Evolutionary conservation across 64 coral and sea anemone genomes (phyloP).

Genomic region (Dendronephthya gigantea): DNA sequence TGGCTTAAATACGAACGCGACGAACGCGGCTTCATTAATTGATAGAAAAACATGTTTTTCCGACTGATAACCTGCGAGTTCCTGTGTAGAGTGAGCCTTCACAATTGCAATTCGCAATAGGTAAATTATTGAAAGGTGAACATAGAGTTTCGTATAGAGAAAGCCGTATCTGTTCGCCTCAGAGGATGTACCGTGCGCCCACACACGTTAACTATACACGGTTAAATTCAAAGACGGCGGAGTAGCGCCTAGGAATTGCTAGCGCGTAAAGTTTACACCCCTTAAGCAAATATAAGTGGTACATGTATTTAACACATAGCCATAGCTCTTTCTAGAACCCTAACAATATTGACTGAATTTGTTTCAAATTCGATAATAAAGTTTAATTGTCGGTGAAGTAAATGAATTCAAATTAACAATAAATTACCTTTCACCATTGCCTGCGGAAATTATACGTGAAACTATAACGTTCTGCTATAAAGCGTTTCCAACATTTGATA

Average conservation of each 20-base stretch:
- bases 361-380: not conserved
- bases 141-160: not conserved
- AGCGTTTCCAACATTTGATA: not conserved
- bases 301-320: not conserved
- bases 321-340: not conserved
- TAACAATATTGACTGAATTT: not conserved
- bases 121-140: conserved; percentile 4
- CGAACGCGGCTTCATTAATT: conserved; percentile 13
- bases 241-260: not conserved
- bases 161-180: not conserved
- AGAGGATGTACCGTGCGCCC: not conserved
- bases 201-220: not conserved
- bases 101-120: not conserved
- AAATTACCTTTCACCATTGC: not conserved
- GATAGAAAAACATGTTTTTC: conserved; percentile 9
- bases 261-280: not conserved
- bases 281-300: not conserved
- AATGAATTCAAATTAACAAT: not conserved
- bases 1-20: conserved; percentile 7
- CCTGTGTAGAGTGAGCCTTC: not conserved
- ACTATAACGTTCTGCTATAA: not conserved
- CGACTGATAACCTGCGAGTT: conserved; percentile 6
- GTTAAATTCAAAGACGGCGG: not conserved
- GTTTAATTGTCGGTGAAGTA: not conserved
- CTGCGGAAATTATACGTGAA: not conserved